Percentiles rank a stretch among this genome's conserved stretches.
Evolutionary conservation across 2,888 invertebrate species (phyloP).

Genomic region (Keiferia lycopersicella): DNA sequence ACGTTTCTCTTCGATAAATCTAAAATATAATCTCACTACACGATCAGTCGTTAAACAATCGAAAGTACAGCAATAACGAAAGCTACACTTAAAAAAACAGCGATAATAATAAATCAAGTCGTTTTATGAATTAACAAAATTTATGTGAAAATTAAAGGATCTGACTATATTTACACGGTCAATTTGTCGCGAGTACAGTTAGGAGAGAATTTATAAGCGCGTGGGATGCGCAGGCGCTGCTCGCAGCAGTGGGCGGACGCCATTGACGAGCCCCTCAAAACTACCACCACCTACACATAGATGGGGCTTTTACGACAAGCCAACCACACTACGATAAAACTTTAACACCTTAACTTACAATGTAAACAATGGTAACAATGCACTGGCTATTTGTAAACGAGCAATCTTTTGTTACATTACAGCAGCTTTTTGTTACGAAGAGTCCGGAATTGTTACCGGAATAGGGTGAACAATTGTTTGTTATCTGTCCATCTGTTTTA

Average conservation of each 20-base stretch:
- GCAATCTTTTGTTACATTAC: slow-evolving; percentile 31
- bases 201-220: slow-evolving; percentile 65
- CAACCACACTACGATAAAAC: slow-evolving; percentile 60
- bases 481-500: slow-evolving; percentile 34
- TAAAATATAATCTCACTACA: slow-evolving; percentile 14
- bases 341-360: slow-evolving; percentile 53
- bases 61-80: slow-evolving; percentile 15
- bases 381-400: slow-evolving; percentile 41
- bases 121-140: slow-evolving; percentile 41
- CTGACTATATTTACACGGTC: slow-evolving; percentile 46
- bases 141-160: slow-evolving; percentile 51
- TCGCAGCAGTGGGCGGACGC: slow-evolving; percentile 57
- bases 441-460: slow-evolving; percentile 12
- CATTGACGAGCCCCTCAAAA: slow-evolving; percentile 62
- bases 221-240: slow-evolving; percentile 60
- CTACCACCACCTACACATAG: slow-evolving; percentile 53
- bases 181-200: slow-evolving; percentile 74
- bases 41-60: slow-evolving; percentile 13
- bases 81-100: background rate
- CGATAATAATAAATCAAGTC: slow-evolving; percentile 24
- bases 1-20: slow-evolving; percentile 45
- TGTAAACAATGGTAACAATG: slow-evolving; percentile 43
- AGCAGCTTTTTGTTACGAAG: slow-evolving; percentile 20
- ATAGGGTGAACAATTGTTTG: slow-evolving; percentile 26
- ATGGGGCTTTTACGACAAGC: slow-evolving; percentile 63